Evolutionary conservation across 2,113 vertebrate genomes (phyloP).

Genomic region (Pyrgilauda ruficollis): DNA sequence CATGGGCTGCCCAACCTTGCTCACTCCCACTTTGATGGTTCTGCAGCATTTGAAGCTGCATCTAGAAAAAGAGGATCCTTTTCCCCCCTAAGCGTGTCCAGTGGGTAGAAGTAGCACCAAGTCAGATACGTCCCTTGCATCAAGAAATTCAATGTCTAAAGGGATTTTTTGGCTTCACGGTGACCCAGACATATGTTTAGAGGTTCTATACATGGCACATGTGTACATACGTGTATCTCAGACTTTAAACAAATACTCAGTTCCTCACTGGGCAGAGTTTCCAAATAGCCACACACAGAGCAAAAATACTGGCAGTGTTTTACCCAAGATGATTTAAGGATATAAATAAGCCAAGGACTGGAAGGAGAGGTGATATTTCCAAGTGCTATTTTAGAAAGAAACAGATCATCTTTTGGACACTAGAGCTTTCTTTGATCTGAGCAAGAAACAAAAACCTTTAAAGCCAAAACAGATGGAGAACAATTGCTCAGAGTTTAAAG

Average conservation of each 20-base stretch:
- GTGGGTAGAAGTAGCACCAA: not conserved
- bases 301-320: not conserved
- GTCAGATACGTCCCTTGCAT: not conserved
- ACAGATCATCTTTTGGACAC: not conserved
- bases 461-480: not conserved
- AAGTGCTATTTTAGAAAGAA: not conserved
- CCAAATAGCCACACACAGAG: not conserved
- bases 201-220: fast-evolving
- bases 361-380: not conserved
- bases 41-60: not conserved
- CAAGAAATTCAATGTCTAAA: not conserved
- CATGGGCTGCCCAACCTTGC: not conserved
- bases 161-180: not conserved
- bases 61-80: not conserved
- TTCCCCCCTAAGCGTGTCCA: not conserved
- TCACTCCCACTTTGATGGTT: not conserved
- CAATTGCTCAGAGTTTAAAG: not conserved
- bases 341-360: not conserved
- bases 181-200: not conserved
- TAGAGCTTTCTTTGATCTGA: not conserved
- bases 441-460: not conserved
- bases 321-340: not conserved
- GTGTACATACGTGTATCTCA: fast-evolving
- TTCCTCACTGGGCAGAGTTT: not conserved
- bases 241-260: not conserved